Conservation (phyloP, 2,888 invertebrate species). For the Archips xylosteana region DNA sequence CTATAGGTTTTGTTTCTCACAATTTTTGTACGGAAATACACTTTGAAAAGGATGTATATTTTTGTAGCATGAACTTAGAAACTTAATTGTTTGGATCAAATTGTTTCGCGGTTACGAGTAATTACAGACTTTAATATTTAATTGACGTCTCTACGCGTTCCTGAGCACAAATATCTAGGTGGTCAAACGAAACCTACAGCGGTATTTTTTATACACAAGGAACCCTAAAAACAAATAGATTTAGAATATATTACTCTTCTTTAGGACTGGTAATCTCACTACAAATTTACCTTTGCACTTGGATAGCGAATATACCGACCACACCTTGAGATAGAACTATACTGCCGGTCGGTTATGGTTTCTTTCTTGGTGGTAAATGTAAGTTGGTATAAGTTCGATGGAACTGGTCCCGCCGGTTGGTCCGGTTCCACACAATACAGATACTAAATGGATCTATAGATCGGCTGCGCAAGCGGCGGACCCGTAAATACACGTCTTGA, state of each 20-base stretch:
- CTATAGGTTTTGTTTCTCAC: no score
- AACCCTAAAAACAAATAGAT: constrained; percentile 23
- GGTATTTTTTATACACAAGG: no score
- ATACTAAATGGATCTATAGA: constrained; percentile 41
- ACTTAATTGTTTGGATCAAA: no score
- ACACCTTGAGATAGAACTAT: neutral
- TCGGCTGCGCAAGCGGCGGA: constrained; percentile 16
- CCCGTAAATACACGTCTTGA: constrained; percentile 30
- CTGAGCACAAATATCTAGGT: no score
- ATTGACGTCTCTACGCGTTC: no score
- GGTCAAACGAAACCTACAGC: no score
- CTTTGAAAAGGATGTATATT: no score
- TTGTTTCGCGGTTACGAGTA: no score
- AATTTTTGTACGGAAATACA: no score
- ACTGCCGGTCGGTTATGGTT: neutral
- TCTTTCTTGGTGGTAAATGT: neutral
- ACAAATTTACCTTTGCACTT: constrained; percentile 15
- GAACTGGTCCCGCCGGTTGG: constrained; percentile 33
- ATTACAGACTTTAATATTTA: no score
- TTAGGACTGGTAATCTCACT: constrained; percentile 36
- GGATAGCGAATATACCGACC: constrained; percentile 7
- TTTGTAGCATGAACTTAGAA: no score
- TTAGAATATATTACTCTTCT: constrained; percentile 41
- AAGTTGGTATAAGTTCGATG: constrained; percentile 32
- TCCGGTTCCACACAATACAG: constrained; percentile 38